Conservation (phyloP, 2,797 vertebrate genomes). For the Spinibarbus caldwelli region DNA sequence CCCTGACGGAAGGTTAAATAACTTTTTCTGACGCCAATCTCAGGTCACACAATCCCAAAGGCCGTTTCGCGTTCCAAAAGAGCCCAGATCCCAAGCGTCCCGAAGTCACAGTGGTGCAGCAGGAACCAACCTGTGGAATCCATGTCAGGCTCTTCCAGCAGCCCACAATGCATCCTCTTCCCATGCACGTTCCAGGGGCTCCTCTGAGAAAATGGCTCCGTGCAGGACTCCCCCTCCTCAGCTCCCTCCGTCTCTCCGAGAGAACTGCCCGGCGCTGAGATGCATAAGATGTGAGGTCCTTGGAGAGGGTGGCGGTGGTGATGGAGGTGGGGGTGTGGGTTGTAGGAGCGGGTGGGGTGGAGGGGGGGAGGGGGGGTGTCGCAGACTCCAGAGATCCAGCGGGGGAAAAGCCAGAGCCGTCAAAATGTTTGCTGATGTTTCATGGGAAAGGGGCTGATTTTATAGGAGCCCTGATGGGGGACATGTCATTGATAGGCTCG, state of each 20-base stretch:
- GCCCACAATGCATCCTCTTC: conserved; percentile 99
- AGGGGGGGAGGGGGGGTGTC: conserved; percentile 61
- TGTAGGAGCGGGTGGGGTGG: conserved; percentile 47
- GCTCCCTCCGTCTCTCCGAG: conserved; percentile 73
- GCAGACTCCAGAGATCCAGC: conserved; percentile 90
- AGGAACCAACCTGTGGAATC: conserved; percentile 98
- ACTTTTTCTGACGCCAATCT: conserved; percentile 44
- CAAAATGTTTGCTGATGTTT: conserved; percentile 99
- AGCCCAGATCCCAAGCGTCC: conserved; percentile 44
- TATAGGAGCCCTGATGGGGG: conserved; percentile 99
- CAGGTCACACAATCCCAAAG: conserved; percentile 51
- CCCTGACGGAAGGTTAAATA: conserved; percentile 28
- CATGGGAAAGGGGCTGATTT: conserved; percentile 99
- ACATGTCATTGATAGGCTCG: conserved; percentile 99
- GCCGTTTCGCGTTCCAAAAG: conserved; percentile 44
- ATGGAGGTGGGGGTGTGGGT: conserved; percentile 59
- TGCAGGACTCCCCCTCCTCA: conserved; percentile 76
- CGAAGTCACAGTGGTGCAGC: conserved; percentile 52
- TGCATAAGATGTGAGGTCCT: conserved; percentile 78
- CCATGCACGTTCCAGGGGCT: conserved; percentile 91
- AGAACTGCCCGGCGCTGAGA: conserved; percentile 79
- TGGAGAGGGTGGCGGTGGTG: conserved; percentile 69
- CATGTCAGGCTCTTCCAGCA: conserved; percentile 99
- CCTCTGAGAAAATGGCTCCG: conserved; percentile 80
- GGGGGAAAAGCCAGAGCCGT: conserved; percentile 95